Evolutionary conservation across 2,888 invertebrate genomes (phyloP), one percentile per base, ranked within the genome.

Genomic region (Sphaerophoria rueppellii): DNA sequence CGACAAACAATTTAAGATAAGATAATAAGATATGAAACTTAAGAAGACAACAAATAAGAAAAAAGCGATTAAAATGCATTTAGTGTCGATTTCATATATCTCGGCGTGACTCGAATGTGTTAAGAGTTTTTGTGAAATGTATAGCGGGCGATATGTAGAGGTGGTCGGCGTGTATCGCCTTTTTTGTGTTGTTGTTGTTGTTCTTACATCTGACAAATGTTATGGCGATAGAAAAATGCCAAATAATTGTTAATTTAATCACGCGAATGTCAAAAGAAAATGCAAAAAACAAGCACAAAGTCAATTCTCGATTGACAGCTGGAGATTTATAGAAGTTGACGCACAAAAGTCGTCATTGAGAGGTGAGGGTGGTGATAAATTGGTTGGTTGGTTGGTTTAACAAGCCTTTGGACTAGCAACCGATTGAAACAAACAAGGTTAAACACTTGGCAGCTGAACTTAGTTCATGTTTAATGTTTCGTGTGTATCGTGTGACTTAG

Each of bases 21-120:
- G 52, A 24, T 43, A 6, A 43, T 43, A 24, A 24, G 12, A 24
- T 43, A 58, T 43, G 34, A 50, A 76, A 43, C 52, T 37, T 11
- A 14, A 34, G 37, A 55, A 61, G 52, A 52, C 1, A 43, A 43
- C 43, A 43, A 43, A 43, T 11, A 43, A 43, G 12, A 43, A 9
- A 43, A 5, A 60, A 69, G 52, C 69, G 70, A 82, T 82, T 82
- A 78, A 69, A 82, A 82, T 82, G 78, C 73, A 73, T 43, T 78
- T 65, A 82, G 78, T 78, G 78, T 78, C 73, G 69, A 70, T 74
- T 78, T 78, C 78, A 82, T 70, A 77, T 82, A 82, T 78, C 73
- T 57, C n/a, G 37, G 78, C 82, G 82, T 82, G 82, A 82, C 74
- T 58, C 14, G 74, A 78, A 74, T 78, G 5, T 4, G 37, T 37